These are phyloP conservation scores for Muscina levida DNA, from an alignment of 2,888 invertebrate genomes.

Conservation along the genomic window DNA sequence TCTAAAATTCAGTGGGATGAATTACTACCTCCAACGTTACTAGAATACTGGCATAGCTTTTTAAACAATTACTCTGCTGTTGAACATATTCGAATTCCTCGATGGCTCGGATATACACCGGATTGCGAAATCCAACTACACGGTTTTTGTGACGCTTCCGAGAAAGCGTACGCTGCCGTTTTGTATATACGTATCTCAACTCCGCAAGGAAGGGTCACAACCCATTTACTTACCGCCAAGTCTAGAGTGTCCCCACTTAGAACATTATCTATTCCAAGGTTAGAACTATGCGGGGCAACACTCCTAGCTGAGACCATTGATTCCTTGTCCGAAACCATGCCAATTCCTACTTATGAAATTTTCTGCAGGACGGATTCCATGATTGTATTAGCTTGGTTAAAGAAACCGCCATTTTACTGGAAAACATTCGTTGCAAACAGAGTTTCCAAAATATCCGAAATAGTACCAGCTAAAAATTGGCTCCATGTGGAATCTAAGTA, in stretches of 20 bases:
- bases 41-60: conserved; percentile 3
- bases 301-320: conserved; percentile 18
- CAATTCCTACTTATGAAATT: background rate
- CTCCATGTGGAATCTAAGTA: conserved; percentile 22
- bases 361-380: conserved; percentile 35
- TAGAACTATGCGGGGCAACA: conserved; percentile 33
- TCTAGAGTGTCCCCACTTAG: conserved; percentile 33
- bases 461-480: conserved; percentile 5
- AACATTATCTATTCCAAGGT: conserved; percentile 25
- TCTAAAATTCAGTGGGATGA: background rate
- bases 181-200: background rate
- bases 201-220: background rate
- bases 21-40: background rate
- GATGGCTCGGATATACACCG: conserved; percentile 1
- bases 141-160: too few species aligned
- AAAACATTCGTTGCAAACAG: conserved; percentile 33
- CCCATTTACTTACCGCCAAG: conserved; percentile 28
- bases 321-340: background rate
- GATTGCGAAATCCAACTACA: background rate
- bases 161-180: background rate
- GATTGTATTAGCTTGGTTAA: conserved; percentile 39
- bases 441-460: conserved; percentile 24
- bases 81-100: conserved; percentile 4
- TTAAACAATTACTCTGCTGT: background rate
- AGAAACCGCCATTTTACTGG: conserved; percentile 32